Base-by-base conservation (phyloP, 2,888 invertebrate genomes). In the Disparrhopalites patrizii region DNA sequence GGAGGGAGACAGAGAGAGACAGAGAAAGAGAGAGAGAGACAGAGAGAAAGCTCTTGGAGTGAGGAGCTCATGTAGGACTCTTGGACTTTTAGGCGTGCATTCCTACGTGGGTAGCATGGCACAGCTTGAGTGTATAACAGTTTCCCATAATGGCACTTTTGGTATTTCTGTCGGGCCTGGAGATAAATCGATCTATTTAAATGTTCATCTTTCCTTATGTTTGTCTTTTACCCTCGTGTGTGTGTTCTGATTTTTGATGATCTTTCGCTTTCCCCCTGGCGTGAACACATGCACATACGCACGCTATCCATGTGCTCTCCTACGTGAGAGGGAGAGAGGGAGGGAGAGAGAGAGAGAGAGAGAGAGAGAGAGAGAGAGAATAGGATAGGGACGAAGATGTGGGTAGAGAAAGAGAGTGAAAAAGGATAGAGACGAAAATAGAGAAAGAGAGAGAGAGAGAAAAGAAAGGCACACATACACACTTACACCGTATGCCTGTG, bases 141-240 rank as follows among this genome's bases (percentile, higher is more conserved):
- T 33, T 61, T 67, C 68, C 70, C 68, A 67, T 69, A 71, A 71
- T 71, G 69, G 68, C 65, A 69, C 71, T 71, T 69, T 68, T 65
- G 69, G 63, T 67, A 68, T 68, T 69, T 68, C 66, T 67, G 61
- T 52, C 55, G 68, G 50, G 33, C 33, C 36, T 47, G 58, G 65
- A 69, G 68, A 68, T 68, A 69, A 69, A 68, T 71, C 68, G 68
- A 71, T 70, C 69, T 65, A 71, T 71, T 71, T 69, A 69, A 71
- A 71, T 71, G 71, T 68, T 71, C 65, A 69, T 71, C 69, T 65
- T 61, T 66, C 67, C 66, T 63, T 69, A 60, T 68, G 38, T 27
- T 54, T 50, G 47, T 43, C 50, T 60, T 47, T 57, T 18, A 20
- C 43, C n/a, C n/a, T 40, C 25, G 54, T 13, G 31, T 57, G 40